These are phyloP conservation scores for Acronicta leporina DNA, from an alignment of 2,888 invertebrate genomes.

Conservation along the genomic window DNA sequence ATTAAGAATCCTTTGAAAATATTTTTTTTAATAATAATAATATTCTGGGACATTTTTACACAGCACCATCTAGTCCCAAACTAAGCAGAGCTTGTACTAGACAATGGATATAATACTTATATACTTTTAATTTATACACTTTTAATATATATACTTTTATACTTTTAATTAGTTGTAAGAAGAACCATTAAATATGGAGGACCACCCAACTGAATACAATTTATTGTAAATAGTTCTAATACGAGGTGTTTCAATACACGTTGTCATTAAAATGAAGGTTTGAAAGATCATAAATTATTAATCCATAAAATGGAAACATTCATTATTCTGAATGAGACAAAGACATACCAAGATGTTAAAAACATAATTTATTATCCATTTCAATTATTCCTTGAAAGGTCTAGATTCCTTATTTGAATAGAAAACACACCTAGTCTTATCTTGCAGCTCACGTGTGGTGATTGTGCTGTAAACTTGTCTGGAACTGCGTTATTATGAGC, in stretches of 20 bases:
- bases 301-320: conserved; percentile 32
- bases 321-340: conserved; percentile 18
- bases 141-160: too few relatives aligned
- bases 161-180: too few relatives aligned
- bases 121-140: too few relatives aligned
- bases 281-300: conserved; percentile 21
- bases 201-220: not conserved
- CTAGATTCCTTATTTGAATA: conserved; percentile 3
- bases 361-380: conserved; percentile 30
- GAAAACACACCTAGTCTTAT: conserved; percentile 3
- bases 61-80: too few relatives aligned
- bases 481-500: conserved; percentile 29
- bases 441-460: conserved; percentile 18
- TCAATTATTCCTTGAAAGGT: conserved; percentile 15
- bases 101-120: too few relatives aligned
- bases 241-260: conserved; percentile 5
- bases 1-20: too few relatives aligned
- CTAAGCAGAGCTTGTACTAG: too few relatives aligned
- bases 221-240: conserved; percentile 2
- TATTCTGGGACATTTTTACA: too few relatives aligned
- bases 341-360: conserved; percentile 8
- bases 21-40: too few relatives aligned
- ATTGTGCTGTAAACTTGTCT: conserved; percentile 28
- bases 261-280: conserved; percentile 3
- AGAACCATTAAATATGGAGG: not conserved